Conservation (phyloP, 2,888 invertebrate genomes). For the Drosophila falleni region DNA sequence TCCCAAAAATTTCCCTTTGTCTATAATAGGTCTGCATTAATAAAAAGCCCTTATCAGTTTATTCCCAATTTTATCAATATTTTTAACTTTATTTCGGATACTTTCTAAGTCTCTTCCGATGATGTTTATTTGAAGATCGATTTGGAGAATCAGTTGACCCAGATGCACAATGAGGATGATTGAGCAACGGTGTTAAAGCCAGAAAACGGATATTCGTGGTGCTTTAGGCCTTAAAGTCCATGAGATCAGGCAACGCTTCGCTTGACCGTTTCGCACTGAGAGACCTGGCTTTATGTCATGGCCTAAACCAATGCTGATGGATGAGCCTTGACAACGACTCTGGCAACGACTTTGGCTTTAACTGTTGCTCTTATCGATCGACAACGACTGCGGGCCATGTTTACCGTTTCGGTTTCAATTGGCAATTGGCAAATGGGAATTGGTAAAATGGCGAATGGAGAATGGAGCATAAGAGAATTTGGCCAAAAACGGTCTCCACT, state of each 20-base stretch:
- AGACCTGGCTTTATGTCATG: slow-evolving; percentile 25
- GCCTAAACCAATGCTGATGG: slow-evolving; percentile 46
- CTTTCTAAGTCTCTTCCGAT: neutral
- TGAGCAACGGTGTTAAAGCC: slow-evolving; percentile 25
- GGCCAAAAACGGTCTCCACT: slow-evolving; percentile 19
- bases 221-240: slow-evolving; percentile 14
- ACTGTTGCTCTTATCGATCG: slow-evolving; percentile 34
- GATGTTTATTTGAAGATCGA: neutral
- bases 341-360: slow-evolving; percentile 17
- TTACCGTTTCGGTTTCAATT: slow-evolving; percentile 65
- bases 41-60: neutral
- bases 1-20: no score
- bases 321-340: slow-evolving; percentile 54
- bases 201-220: slow-evolving; percentile 1
- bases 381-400: slow-evolving; percentile 42
- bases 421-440: slow-evolving; percentile 17
- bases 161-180: slow-evolving; percentile 30
- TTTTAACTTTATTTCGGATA: neutral
- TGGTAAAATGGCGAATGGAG: slow-evolving; percentile 21
- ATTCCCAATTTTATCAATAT: neutral
- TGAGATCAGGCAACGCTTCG: slow-evolving; percentile 18
- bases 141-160: slow-evolving; percentile 30
- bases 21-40: no score
- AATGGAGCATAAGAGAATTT: slow-evolving; percentile 29
- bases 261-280: slow-evolving; percentile 18